Conservation (phyloP, 2,888 invertebrate species). For the Trichopria drosophilae region DNA sequence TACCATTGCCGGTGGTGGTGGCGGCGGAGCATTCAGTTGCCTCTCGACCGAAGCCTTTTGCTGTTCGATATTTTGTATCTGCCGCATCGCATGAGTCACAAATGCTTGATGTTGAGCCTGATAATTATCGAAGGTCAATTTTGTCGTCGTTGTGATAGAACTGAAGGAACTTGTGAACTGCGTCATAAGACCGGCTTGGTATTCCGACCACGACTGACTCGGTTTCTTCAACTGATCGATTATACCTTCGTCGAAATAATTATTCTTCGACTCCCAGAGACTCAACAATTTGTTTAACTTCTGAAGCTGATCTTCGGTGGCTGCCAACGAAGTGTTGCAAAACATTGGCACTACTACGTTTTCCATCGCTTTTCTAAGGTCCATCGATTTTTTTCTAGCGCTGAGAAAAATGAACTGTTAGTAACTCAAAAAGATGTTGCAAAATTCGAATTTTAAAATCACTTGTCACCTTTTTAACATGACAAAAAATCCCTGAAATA, state of each 20-base stretch:
- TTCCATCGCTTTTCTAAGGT: conserved; percentile 90
- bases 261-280: conserved; percentile 95
- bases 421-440: conserved; percentile 21
- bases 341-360: conserved; percentile 97
- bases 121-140: conserved; percentile 83
- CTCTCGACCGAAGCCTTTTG: conserved; percentile 72
- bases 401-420: conserved; percentile 59
- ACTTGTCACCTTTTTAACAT: conserved; percentile 2
- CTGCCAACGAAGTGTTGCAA: conserved; percentile 83
- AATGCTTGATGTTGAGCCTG: conserved; percentile 95
- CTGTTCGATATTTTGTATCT: conserved; percentile 81
- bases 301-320: conserved; percentile 83
- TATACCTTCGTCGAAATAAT: conserved; percentile 81
- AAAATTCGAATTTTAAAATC: conserved; percentile 9
- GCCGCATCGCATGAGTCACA: conserved; percentile 86
- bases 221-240: conserved; percentile 88
- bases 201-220: conserved; percentile 83
- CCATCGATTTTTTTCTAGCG: conserved; percentile 92
- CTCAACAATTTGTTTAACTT: conserved; percentile 92
- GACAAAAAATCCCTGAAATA: conserved; percentile 9
- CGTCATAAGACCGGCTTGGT: conserved; percentile 81
- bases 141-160: conserved; percentile 77
- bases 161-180: conserved; percentile 78
- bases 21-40: conserved; percentile 59
- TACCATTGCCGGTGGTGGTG: conserved; percentile 58